phyloP scores from a whole-genome alignment of 2,113 vertebrate genomes.

The Sturnira hondurensis region DNA sequence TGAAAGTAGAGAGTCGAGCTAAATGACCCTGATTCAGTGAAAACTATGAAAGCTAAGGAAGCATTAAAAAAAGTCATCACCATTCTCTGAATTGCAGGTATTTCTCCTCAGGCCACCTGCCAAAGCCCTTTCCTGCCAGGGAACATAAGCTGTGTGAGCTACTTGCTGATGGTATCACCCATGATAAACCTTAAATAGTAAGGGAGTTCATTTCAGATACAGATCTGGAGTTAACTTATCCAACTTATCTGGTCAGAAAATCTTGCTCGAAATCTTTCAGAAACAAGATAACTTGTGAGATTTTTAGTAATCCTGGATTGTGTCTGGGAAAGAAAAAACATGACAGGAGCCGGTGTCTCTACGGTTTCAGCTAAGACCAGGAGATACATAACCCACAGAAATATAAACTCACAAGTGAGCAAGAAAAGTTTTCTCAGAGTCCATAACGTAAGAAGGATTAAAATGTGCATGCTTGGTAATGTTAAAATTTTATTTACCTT shows the following conservation, averaged over 20 bases:
- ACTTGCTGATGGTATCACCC: not conserved
- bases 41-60: not conserved
- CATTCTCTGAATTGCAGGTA: slow-evolving; percentile 24
- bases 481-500: not conserved
- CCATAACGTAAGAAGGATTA: not conserved
- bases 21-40: not conserved
- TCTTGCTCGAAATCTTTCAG: slow-evolving; percentile 61
- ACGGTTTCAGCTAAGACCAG: not conserved
- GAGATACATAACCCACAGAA: not conserved
- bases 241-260: slow-evolving; percentile 56
- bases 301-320: slow-evolving; percentile 52
- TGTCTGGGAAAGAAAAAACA: slow-evolving; percentile 24
- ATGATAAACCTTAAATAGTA: slow-evolving; percentile 33
- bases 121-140: not conserved
- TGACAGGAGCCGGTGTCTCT: slow-evolving; percentile 24
- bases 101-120: not conserved
- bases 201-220: slow-evolving; percentile 64
- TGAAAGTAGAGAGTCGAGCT: not conserved
- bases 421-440: not conserved
- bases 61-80: not conserved
- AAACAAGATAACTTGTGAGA: slow-evolving; percentile 65
- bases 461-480: not conserved
- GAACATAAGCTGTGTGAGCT: not conserved
- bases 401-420: not conserved
- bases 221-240: slow-evolving; percentile 56